Base-by-base conservation (phyloP, 2,113 vertebrate genomes). In the Natator depressus region DNA sequence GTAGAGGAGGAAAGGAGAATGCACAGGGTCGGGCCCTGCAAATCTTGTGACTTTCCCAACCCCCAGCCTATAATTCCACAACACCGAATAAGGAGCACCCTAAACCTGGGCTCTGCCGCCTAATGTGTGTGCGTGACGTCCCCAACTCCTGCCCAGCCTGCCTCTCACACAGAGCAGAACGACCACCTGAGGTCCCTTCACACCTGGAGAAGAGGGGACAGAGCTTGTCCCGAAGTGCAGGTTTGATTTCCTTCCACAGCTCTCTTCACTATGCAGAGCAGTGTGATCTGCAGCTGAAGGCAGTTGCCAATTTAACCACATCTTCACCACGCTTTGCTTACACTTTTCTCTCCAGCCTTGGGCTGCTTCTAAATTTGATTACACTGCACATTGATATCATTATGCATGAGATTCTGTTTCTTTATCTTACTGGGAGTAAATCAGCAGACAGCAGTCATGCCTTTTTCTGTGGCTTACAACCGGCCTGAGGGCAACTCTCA, bases 81-180 rank as follows among this genome's bases (percentile, higher is more conserved):
- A 4, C 5, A 78, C 24, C 7, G 12, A 4, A 0, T 12, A 86
- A 84, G 38, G 51, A 72, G 65, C n/a, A 80, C 53, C 25, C 10
- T 5, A 20, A 59, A 79, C 24, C 20, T 55, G 10, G 88, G 31
- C 9, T 12, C 51, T 83, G 82, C 27, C 13, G 2, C 17, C 4
- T 46, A 24, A 10, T 80, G 0, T 0, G 0, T 12, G 3, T n/a
- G 0, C 4, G 7, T 80, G 75, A 6, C 42, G 75, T 9, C 76
- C 83, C 62, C n/a, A 4, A 17, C 22, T 89, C 4, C 1, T 4
- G n/a, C 51, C 22, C 14, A 65, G 35, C 20, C 65, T 85, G 85
- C 24, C 27, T 85, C 29, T 46, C 75, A 78, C 75, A 47, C 75
- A 78, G 12, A 78, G 12, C 42, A 83, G 50, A 85, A 8, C 5